phyloP scores from a whole-genome alignment of 2,113 vertebrate species.

The Labeo rohita region DNA sequence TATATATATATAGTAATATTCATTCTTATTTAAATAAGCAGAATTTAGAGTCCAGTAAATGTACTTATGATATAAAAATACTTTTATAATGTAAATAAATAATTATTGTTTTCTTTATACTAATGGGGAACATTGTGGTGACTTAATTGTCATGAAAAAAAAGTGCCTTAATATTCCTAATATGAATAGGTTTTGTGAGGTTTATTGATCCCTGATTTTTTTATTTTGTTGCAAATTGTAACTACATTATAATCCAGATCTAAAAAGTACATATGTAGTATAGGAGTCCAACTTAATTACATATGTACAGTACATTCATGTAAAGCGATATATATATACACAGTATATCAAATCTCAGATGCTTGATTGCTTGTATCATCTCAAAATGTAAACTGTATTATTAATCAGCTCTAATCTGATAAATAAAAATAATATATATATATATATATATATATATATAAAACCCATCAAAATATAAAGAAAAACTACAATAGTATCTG shows the following conservation, averaged over 20 bases:
- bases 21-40: neutral
- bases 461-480: neutral
- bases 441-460: too few species aligned
- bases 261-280: neutral
- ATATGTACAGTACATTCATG: neutral
- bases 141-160: too few species aligned
- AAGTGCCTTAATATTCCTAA: too few species aligned
- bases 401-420: neutral
- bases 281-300: neutral
- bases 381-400: neutral
- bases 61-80: neutral
- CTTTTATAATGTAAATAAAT: too few species aligned
- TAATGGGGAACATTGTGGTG: too few species aligned
- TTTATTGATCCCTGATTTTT: neutral
- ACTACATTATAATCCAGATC: neutral
- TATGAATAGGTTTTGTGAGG: neutral
- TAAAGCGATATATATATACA: neutral
- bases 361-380: neutral
- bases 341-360: neutral
- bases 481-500: neutral
- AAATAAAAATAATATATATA: too few species aligned
- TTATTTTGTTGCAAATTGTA: neutral
- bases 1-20: neutral
- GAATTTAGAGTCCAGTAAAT: neutral
- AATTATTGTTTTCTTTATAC: neutral